Evolutionary conservation across 2,888 invertebrate species (phyloP), one percentile per base, ranked within the genome.

Genomic region (Cabera pusaria): DNA sequence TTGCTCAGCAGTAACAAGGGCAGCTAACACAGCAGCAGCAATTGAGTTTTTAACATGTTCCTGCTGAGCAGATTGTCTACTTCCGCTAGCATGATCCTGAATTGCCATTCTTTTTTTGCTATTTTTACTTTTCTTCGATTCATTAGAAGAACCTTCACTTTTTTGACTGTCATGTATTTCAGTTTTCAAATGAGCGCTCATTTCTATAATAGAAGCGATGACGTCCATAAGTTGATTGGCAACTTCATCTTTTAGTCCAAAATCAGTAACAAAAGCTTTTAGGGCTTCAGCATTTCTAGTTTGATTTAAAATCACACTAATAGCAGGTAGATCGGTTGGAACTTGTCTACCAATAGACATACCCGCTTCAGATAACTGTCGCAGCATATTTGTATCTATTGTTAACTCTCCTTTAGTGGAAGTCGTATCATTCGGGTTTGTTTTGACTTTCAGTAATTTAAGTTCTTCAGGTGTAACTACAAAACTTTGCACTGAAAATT

Each of bases 401-500:
- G 91, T 91, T 29, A 91, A 72, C 63, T 93, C 92, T 6, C 91
- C 91, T 52, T 90, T 90, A 2, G 89, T 85, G 4, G 90, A 88
- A 6, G 86, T 78, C 1, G 88, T 86, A 39, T 89, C 88, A 47
- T 84, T 90, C 1, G 87, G 86, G 49, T 89, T 88, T 1, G 87
- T 90, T 71, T 87, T 88, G 0, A 90, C 82, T 68, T 88, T 90
- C 9, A 89, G 58, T 29, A 89, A 52, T 56, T 88, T 88, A 1
- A 90, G 57, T 53, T 90, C 90, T 66, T 90, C 89, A 10, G 89
- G 90, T 22, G 90, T 90, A 11, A 89, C 88, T 11, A 89, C 82
- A 60, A 93, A 93, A 48, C 93, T 93, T 78, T 93, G 93, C 1
- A 93, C 93, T 1, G 93, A 93, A 67, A 93, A 93, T 59, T 93